Evolutionary conservation across 2,113 vertebrate genomes (phyloP).

Genomic region (Sigmodon hispidus): DNA sequence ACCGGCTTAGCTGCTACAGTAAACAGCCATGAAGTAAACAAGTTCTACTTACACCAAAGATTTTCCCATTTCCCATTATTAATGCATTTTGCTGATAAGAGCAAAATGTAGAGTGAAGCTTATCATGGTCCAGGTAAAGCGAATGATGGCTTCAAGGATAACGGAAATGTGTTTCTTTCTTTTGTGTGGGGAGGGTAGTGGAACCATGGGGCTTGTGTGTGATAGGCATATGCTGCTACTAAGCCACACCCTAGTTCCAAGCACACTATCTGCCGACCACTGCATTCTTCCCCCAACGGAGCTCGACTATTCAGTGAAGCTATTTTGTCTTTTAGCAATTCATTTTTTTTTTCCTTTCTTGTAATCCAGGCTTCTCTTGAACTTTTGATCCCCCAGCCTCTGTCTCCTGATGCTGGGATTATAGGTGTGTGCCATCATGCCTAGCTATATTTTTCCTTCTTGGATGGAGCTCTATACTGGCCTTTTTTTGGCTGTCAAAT

Average conservation of each 20-base stretch:
- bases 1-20: fast-evolving
- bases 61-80: background rate
- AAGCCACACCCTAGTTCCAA: background rate
- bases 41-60: background rate
- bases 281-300: background rate
- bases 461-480: background rate
- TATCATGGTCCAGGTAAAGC: background rate
- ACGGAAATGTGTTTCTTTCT: background rate
- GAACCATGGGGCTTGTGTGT: background rate
- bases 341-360: background rate
- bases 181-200: background rate
- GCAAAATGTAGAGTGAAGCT: background rate
- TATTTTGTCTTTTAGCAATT: background rate
- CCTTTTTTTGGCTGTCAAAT: background rate
- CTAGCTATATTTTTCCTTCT: background rate
- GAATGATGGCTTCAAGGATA: background rate
- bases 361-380: background rate
- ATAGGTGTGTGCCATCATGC: background rate
- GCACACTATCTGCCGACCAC: background rate
- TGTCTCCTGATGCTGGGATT: background rate
- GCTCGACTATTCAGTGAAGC: background rate
- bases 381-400: background rate
- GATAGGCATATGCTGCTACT: too few relatives aligned
- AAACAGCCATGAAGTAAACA: background rate
- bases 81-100: background rate